phyloP scores from a whole-genome alignment of 1,140 invertebrate genomes.

The Sycophila sp. region DNA sequence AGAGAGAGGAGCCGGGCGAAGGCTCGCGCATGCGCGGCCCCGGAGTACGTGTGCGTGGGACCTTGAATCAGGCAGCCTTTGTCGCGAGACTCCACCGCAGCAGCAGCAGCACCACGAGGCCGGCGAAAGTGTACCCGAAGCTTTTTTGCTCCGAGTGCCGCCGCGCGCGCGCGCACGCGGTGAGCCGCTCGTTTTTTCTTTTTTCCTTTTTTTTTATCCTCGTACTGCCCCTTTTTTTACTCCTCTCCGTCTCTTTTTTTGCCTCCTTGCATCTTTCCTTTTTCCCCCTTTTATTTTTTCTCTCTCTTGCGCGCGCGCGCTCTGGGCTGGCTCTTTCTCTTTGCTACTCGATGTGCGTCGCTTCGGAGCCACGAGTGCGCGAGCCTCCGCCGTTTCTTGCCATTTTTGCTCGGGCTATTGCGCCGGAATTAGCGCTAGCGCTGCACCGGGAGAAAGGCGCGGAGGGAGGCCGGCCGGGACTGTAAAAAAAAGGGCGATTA shows the following conservation, averaged over 20 bases:
- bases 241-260: constrained; percentile 1
- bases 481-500: constrained; percentile 42
- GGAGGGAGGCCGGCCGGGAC: neutral
- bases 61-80: constrained; percentile 67
- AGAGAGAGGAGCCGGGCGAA: constrained; percentile 32
- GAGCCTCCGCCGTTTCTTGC: constrained; percentile 41
- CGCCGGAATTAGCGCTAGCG: constrained; percentile 54
- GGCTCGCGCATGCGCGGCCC: constrained; percentile 43
- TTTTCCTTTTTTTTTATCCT: constrained; percentile 16
- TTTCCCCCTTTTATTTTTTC: neutral
- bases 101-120: constrained; percentile 59
- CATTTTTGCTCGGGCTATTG: constrained; percentile 54
- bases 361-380: constrained; percentile 36
- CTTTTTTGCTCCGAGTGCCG: constrained; percentile 60
- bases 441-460: neutral
- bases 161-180: constrained; percentile 31
- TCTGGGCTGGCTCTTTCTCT: neutral
- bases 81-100: constrained; percentile 60
- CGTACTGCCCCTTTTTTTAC: constrained; percentile 17
- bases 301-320: neutral
- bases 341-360: constrained; percentile 25
- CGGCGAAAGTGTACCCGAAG: constrained; percentile 67
- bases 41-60: constrained; percentile 58
- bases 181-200: constrained; percentile 45
- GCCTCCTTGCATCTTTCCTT: constrained; percentile 12